Evolutionary conservation across 2,797 vertebrate genomes (phyloP), one percentile per base, ranked within the genome.

Genomic region (Gambelia wislizenii): DNA sequence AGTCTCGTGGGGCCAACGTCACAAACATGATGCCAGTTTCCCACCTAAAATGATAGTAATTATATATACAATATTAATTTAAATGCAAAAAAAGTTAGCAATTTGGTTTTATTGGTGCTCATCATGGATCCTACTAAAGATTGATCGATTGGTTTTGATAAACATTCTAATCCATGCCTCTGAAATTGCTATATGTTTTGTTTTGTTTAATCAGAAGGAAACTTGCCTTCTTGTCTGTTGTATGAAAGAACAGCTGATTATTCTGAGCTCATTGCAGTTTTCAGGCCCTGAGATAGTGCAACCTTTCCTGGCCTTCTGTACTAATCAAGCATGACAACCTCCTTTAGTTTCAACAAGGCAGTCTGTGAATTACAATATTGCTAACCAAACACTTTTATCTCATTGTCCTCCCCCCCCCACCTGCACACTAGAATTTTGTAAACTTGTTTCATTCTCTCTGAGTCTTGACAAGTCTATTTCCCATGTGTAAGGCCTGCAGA

Each of bases 231-330:
- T 85, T 49, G 42, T 39, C 7, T 47, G 36, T 56, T 61, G 9
- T 49, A 64, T 39, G 69, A 54, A 72, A 76, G 36, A 72, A 47
- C 18, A 27, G 20, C 30, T 59, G 47, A 76, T 70, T 78, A 72
- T 83, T 87, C 74, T 89, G 49, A 79, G 49, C 75, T 78, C 83
- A 59, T 84, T 61, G 61, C 61, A 79, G 14, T 52, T 84, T 30
- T 69, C 47, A 61, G 22, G 8, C 27, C 75, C 39, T 22, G 27
- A 77, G 87, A 79, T 33, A 44, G 67, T 69, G 39, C 52, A 79
- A 6, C 61, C 64, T n/a, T 59, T 84, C n/a, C 25, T 87, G 80
- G 74, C 82, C 80, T 84, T 87, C 80, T 61, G 4, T 36, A 59
- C 42, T n/a, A 9, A 33, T 87, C 74, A 78, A 90, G 76, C 82